These are phyloP conservation scores for Peromyscus maniculatus DNA, from an alignment of 2,113 vertebrate genomes.

Conservation along the genomic window DNA sequence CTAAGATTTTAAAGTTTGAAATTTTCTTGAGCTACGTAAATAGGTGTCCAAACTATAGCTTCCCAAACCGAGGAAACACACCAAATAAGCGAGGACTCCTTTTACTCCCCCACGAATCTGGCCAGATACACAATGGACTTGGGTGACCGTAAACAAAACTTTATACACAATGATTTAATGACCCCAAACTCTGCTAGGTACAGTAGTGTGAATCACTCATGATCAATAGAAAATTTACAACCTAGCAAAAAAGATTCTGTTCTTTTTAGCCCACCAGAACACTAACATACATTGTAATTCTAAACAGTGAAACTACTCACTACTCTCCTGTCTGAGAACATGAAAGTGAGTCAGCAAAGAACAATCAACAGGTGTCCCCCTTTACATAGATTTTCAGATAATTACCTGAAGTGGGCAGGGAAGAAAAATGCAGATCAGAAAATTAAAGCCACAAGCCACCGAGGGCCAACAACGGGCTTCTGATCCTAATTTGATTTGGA, in stretches of 20 bases:
- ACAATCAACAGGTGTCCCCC: not conserved
- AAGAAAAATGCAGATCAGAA: slow-evolving; percentile 55
- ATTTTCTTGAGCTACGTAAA: not conserved
- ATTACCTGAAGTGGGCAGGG: not conserved
- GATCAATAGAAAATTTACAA: not conserved
- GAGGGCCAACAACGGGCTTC: slow-evolving; percentile 16
- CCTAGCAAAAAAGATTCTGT: not conserved
- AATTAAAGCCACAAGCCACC: slow-evolving; percentile 44
- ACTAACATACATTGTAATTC: not conserved
- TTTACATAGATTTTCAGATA: slow-evolving; percentile 12
- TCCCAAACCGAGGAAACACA: not conserved
- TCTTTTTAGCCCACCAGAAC: not conserved
- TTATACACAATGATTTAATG: not conserved
- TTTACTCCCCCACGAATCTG: not conserved
- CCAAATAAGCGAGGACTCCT: not conserved
- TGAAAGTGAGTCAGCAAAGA: not conserved
- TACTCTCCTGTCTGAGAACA: not conserved
- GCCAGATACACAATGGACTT: not conserved
- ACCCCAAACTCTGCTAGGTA: not conserved
- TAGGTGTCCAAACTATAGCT: not conserved
- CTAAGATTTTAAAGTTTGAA: not conserved
- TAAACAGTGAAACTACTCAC: not conserved
- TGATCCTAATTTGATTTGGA: slow-evolving; percentile 29
- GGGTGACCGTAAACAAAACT: not conserved
- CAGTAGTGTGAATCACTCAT: not conserved